Conservation (phyloP, 2,113 vertebrate species). For the Sigmodon hispidus region DNA sequence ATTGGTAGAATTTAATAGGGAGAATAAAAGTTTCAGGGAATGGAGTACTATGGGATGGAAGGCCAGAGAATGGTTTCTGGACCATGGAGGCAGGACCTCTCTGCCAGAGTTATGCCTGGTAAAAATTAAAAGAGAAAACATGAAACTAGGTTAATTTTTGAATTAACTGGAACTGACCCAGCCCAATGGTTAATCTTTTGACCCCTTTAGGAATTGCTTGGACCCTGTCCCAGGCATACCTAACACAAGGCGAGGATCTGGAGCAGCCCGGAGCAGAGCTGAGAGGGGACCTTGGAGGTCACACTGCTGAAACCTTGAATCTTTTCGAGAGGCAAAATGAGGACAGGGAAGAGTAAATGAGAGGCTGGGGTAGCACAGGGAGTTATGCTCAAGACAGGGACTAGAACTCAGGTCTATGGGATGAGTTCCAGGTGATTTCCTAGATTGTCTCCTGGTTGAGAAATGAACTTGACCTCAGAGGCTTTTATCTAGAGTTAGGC, state of each 20-base stretch:
- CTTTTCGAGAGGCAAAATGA: slow-evolving; percentile 37
- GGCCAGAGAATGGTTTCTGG: neutral
- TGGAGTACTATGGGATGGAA: neutral
- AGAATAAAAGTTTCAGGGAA: neutral
- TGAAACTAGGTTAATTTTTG: slow-evolving; percentile 74
- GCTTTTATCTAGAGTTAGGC: neutral
- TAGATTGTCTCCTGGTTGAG: neutral
- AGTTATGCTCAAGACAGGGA: neutral
- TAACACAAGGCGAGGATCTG: neutral
- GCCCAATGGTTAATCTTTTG: slow-evolving; percentile 70
- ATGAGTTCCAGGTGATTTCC: neutral
- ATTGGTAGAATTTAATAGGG: neutral
- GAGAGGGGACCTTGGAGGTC: neutral
- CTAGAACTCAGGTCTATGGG: neutral
- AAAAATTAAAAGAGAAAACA: slow-evolving; percentile 72
- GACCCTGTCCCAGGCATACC: slow-evolving; percentile 50
- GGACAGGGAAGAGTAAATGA: neutral
- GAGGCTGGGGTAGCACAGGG: neutral
- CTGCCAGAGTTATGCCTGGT: slow-evolving; percentile 22
- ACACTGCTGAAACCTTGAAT: neutral
- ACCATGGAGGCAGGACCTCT: neutral
- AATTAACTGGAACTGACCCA: slow-evolving; percentile 61
- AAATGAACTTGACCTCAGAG: neutral
- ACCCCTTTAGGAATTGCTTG: slow-evolving; percentile 62
- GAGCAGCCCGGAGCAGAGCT: neutral